phyloP scores from a whole-genome alignment of 2,797 vertebrate species.

The Pipistrellus kuhlii region DNA sequence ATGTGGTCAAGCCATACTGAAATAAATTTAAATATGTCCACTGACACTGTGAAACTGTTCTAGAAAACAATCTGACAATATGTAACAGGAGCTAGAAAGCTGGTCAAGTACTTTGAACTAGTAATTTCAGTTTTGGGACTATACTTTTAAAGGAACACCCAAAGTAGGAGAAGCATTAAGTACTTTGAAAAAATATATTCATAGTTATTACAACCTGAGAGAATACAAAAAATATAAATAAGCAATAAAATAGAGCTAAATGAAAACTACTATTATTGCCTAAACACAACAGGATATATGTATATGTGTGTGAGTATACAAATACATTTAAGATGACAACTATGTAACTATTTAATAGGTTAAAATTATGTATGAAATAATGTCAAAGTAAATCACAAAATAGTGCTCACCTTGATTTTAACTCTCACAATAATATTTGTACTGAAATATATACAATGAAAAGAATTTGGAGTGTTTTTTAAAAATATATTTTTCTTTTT shows the following conservation, averaged over 20 bases:
- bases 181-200: not conserved
- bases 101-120: not conserved
- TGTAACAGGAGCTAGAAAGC: not conserved
- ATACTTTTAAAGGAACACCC: slow-evolving; percentile 22
- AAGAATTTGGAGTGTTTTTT: not conserved
- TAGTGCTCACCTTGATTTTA: not conserved
- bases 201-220: not conserved
- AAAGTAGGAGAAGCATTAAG: slow-evolving; percentile 27
- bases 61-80: slow-evolving; percentile 29
- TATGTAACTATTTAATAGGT: not conserved
- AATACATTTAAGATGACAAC: slow-evolving; percentile 30
- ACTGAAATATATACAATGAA: not conserved
- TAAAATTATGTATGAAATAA: slow-evolving; percentile 34
- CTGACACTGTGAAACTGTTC: slow-evolving; percentile 9
- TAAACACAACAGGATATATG: not conserved
- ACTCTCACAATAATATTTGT: not conserved
- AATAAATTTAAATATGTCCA: slow-evolving; percentile 48
- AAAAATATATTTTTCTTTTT: too few relatives aligned
- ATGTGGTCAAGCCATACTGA: not conserved
- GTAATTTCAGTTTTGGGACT: slow-evolving; percentile 19
- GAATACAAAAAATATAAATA: not conserved
- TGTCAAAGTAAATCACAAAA: slow-evolving; percentile 42
- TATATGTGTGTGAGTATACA: not conserved
- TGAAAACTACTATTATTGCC: not conserved
- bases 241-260: not conserved